Percentiles rank a stretch among this genome's conserved stretches.
Evolutionary conservation across 2,113 vertebrate genomes (phyloP).

Genomic region (Miniopterus natalensis): DNA sequence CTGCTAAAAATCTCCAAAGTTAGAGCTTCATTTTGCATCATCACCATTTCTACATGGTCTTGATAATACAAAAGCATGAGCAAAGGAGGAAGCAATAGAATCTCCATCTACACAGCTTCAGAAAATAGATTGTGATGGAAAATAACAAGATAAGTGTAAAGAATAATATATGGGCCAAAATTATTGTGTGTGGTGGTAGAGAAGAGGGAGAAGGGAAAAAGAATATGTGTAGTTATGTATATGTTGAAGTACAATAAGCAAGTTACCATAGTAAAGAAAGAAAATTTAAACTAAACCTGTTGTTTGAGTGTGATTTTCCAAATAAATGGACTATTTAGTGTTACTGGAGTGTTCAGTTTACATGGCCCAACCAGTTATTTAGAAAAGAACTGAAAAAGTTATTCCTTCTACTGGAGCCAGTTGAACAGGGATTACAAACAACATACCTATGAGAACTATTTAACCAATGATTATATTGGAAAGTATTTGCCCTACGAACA

Average conservation of each 20-base stretch:
- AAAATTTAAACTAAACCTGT: background rate
- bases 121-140: background rate
- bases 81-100: background rate
- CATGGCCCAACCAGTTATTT: background rate
- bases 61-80: background rate
- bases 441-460: background rate
- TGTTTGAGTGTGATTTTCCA: background rate
- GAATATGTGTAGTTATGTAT: fast-evolving
- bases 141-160: conserved; percentile 5
- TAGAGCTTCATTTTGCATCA: background rate
- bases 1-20: background rate
- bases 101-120: background rate
- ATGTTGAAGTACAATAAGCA: background rate
- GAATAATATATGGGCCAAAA: background rate
- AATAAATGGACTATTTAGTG: background rate
- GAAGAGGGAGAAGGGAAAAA: background rate
- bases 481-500: background rate
- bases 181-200: background rate
- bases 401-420: background rate
- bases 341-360: background rate
- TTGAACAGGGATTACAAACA: background rate
- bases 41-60: background rate
- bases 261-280: background rate
- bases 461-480: background rate
- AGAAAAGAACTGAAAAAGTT: background rate